Evolutionary conservation across 2,113 vertebrate species (phyloP).

Genomic region (Istiophorus platypterus): DNA sequence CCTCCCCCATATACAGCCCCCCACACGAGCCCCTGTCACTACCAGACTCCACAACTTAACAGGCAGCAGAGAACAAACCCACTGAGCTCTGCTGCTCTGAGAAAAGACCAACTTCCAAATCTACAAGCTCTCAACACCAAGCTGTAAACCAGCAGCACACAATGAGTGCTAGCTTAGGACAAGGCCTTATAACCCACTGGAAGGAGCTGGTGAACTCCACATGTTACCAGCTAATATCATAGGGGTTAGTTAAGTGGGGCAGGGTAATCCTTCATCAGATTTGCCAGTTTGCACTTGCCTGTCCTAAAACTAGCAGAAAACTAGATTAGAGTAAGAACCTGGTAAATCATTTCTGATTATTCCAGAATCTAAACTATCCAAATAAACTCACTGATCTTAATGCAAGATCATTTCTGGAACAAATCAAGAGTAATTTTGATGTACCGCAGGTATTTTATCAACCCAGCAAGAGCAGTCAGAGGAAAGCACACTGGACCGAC

Average conservation of each 20-base stretch:
- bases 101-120: constrained; percentile 49
- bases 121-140: constrained; percentile 10
- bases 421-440: not conserved
- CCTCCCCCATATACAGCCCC: constrained; percentile 39
- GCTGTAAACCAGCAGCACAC: constrained; percentile 28
- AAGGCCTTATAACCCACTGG: not conserved
- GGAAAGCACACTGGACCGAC: not conserved
- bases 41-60: constrained; percentile 55
- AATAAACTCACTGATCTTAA: not conserved
- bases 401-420: not conserved
- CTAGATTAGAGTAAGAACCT: not conserved
- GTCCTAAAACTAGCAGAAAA: not conserved
- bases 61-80: constrained; percentile 55
- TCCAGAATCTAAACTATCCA: not conserved
- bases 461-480: not conserved
- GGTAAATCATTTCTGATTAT: not conserved
- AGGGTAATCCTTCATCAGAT: not conserved
- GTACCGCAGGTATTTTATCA: not conserved
- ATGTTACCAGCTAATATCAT: not conserved
- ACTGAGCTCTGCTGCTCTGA: constrained; percentile 35
- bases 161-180: constrained; percentile 1
- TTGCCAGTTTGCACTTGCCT: not conserved
- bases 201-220: not conserved
- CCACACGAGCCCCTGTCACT: constrained; percentile 21
- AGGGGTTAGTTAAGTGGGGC: not conserved